Conservation (phyloP, 2,797 vertebrate species). For the Coendou prehensilis region DNA sequence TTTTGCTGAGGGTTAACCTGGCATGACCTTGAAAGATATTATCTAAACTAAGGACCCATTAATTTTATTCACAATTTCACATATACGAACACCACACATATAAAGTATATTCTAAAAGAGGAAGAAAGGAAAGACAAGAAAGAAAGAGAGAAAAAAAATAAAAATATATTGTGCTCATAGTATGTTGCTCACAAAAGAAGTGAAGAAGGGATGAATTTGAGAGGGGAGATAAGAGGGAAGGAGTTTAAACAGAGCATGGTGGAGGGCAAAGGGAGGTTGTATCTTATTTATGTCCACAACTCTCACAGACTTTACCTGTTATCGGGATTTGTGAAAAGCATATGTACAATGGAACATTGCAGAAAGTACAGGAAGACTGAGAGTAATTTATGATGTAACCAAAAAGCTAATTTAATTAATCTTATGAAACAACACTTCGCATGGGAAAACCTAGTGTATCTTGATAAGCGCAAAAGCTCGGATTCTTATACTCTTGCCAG, state of each 20-base stretch:
- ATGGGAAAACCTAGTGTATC: not conserved
- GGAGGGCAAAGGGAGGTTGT: not conserved
- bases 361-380: not conserved
- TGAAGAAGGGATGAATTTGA: not conserved
- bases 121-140: not conserved
- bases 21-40: not conserved
- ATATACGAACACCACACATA: not conserved
- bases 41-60: not conserved
- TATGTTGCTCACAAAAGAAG: not conserved
- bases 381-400: not conserved
- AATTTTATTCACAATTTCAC: not conserved
- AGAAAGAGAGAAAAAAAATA: not conserved
- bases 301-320: not conserved
- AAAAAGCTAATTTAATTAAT: not conserved
- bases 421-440: not conserved
- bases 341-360: not conserved
- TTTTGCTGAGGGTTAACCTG: not conserved
- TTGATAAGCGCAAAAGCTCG: not conserved
- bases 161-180: not conserved
- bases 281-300: not conserved
- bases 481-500: not conserved
- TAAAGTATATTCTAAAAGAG: not conserved
- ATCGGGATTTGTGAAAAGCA: conserved; percentile 10
- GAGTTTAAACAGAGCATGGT: not conserved
- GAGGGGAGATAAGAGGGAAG: not conserved